Percentiles rank a stretch among this genome's conserved stretches.
These are phyloP conservation scores for Calameuta pallipes DNA, from an alignment of 2,888 invertebrate genomes.

Conservation along the genomic window DNA sequence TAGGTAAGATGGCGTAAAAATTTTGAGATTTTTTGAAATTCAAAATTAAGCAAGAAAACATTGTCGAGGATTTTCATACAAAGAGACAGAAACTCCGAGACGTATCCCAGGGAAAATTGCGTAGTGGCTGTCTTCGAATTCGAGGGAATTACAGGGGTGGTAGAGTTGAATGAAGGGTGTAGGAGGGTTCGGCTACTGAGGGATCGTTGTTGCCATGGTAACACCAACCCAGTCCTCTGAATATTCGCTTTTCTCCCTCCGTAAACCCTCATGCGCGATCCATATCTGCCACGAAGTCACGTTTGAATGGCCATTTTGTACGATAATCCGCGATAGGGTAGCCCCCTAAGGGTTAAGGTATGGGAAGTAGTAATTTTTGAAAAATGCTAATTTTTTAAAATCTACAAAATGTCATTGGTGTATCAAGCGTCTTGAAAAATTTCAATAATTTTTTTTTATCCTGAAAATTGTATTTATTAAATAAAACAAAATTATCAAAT, in stretches of 20 bases:
- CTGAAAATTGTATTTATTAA: neutral
- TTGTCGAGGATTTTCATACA: neutral
- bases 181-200: constrained; percentile 63
- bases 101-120: constrained; percentile 23
- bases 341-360: neutral
- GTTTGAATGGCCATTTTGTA: constrained; percentile 60
- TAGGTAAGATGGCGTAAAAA: neutral
- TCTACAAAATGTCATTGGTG: neutral
- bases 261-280: constrained; percentile 43
- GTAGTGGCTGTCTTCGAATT: constrained; percentile 32
- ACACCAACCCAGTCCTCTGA: constrained; percentile 58
- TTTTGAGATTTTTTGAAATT: neutral
- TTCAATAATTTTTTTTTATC: no score
- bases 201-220: constrained; percentile 65
- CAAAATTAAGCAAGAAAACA: neutral
- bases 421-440: neutral
- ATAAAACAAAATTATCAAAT: no score
- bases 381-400: neutral
- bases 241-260: constrained; percentile 25
- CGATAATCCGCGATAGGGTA: constrained; percentile 16
- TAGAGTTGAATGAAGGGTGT: constrained; percentile 54
- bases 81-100: neutral
- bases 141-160: constrained; percentile 52
- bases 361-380: neutral
- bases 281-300: constrained; percentile 58